Evolutionary conservation across 2,888 invertebrate species (phyloP).

Genomic region (Leptinotarsa juncta): DNA sequence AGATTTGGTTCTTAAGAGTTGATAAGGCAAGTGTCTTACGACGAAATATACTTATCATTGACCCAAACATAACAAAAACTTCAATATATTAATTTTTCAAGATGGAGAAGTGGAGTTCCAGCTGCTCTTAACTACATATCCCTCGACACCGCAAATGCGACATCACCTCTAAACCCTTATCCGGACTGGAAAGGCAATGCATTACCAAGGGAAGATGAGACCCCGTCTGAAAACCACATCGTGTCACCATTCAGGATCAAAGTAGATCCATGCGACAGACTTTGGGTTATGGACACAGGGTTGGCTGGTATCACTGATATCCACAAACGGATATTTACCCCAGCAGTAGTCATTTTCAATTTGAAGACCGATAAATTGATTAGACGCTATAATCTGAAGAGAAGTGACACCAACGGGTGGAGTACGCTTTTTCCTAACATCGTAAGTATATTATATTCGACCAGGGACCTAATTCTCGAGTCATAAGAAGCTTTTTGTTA

Average conservation of each 20-base stretch:
- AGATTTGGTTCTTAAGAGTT: too few relatives aligned
- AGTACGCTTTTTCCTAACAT: slow-evolving; percentile 86
- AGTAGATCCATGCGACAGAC: slow-evolving; percentile 81
- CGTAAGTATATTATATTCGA: slow-evolving; percentile 66
- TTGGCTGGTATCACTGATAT: slow-evolving; percentile 79
- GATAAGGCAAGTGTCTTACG: too few relatives aligned
- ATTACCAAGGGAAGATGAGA: slow-evolving; percentile 72
- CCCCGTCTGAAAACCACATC: slow-evolving; percentile 70
- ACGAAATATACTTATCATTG: too few relatives aligned
- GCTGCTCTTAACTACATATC: slow-evolving; percentile 77
- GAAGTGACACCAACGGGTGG: slow-evolving; percentile 78
- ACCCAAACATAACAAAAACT: too few relatives aligned
- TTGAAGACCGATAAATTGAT: slow-evolving; percentile 80
- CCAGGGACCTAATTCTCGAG: too few relatives aligned
- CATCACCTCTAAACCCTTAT: slow-evolving; percentile 80
- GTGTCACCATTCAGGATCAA: slow-evolving; percentile 80
- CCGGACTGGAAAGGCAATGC: slow-evolving; percentile 84
- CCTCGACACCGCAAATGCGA: slow-evolving; percentile 70
- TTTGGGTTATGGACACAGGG: slow-evolving; percentile 87
- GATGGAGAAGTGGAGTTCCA: slow-evolving; percentile 76
- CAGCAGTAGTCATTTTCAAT: slow-evolving; percentile 78
- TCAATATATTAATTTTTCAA: too few relatives aligned
- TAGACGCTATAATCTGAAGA: slow-evolving; percentile 76
- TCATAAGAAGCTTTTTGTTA: too few relatives aligned
- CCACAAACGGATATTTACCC: slow-evolving; percentile 72